These are phyloP conservation scores for Melolontha melolontha DNA, from an alignment of 2,888 invertebrate species.

Conservation along the genomic window DNA sequence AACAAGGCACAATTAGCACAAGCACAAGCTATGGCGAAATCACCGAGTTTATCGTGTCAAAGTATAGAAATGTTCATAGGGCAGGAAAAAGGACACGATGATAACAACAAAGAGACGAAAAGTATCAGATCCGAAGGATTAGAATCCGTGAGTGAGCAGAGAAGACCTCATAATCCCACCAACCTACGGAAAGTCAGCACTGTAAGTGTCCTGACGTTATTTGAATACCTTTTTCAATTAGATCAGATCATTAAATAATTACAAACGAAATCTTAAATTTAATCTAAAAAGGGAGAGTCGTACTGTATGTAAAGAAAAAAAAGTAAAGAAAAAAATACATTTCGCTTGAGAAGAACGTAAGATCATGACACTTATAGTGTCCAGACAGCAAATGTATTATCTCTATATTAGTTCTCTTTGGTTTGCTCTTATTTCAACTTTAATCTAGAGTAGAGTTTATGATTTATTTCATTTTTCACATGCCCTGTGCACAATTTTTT, in stretches of 20 bases:
- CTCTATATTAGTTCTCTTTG: slow-evolving; percentile 42
- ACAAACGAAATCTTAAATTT: neutral
- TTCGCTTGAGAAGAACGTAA: slow-evolving; percentile 17
- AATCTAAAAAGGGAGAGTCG: slow-evolving; percentile 36
- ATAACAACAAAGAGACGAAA: slow-evolving; percentile 92
- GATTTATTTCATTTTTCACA: slow-evolving; percentile 34
- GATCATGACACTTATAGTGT: slow-evolving; percentile 67
- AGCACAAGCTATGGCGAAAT: slow-evolving; percentile 74
- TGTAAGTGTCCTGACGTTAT: slow-evolving; percentile 76
- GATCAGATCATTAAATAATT: slow-evolving; percentile 44
- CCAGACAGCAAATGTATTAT: slow-evolving; percentile 58
- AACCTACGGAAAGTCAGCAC: slow-evolving; percentile 93
- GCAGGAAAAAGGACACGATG: slow-evolving; percentile 88
- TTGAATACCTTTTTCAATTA: slow-evolving; percentile 46
- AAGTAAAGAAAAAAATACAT: slow-evolving; percentile 19
- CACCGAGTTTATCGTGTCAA: slow-evolving; percentile 91
- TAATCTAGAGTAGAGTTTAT: slow-evolving; percentile 36
- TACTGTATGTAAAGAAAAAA: slow-evolving; percentile 38
- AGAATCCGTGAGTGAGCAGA: slow-evolving; percentile 90
- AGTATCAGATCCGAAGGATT: slow-evolving; percentile 87
- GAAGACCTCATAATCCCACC: slow-evolving; percentile 70
- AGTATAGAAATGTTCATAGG: slow-evolving; percentile 93
- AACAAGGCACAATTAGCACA: slow-evolving; percentile 74
- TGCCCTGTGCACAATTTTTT: slow-evolving; percentile 40
- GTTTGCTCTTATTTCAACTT: slow-evolving; percentile 19